Conservation (phyloP, 2,888 invertebrate genomes). For the Ischnura elegans region DNA sequence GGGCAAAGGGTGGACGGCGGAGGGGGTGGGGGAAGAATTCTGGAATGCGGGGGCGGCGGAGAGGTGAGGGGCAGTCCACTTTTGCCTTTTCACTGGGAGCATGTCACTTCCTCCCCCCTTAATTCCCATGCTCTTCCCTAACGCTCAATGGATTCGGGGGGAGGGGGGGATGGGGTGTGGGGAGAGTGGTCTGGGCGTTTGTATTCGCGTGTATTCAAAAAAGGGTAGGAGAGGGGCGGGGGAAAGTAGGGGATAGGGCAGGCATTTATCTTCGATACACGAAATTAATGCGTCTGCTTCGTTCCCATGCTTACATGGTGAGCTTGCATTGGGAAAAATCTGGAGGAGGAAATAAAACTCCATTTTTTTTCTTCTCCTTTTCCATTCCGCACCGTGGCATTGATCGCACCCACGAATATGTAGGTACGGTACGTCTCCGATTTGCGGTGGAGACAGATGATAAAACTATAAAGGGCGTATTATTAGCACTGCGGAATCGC, state of each 20-base stretch:
- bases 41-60: conserved; percentile 3
- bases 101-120: conserved; percentile 36
- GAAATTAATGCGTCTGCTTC: conserved; percentile 17
- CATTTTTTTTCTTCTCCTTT: no score
- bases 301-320: conserved; percentile 8
- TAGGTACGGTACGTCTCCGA: no score
- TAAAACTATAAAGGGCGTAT: no score
- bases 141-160: not conserved
- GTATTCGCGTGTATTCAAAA: not conserved
- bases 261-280: conserved; percentile 17
- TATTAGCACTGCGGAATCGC: no score
- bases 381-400: no score
- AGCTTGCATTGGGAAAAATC: no score
- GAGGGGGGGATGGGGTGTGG: not conserved
- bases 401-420: no score
- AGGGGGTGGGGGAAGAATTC: not conserved
- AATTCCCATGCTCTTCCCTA: not conserved
- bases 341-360: not conserved
- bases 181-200: no score
- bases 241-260: not conserved
- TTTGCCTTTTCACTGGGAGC: conserved; percentile 54
- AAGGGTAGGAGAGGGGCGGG: not conserved
- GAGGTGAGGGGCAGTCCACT: not conserved
- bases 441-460: no score
- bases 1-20: not conserved